Percentiles rank a stretch among this genome's conserved stretches.
These are phyloP conservation scores for Quadriops clusia DNA, from an alignment of 2,888 invertebrate species.

Conservation along the genomic window DNA sequence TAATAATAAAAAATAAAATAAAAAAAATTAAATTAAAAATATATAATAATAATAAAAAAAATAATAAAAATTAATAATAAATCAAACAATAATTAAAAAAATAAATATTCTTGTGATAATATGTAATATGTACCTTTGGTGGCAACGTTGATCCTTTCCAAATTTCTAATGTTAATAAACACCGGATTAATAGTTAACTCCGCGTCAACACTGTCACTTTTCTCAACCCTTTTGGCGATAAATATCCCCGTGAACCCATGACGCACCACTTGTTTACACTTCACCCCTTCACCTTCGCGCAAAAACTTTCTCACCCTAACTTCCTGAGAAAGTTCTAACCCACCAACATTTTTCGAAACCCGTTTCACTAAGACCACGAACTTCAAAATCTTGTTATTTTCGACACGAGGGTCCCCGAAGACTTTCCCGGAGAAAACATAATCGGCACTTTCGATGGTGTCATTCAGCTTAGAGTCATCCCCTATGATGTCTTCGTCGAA, in stretches of 20 bases:
- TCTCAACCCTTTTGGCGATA: conserved; percentile 27
- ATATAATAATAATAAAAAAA: too few species aligned
- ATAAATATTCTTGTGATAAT: too few species aligned
- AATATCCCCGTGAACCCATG: conserved; percentile 34
- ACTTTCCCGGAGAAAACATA: conserved; percentile 35
- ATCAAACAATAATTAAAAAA: too few species aligned
- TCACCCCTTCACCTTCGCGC: conserved; percentile 31
- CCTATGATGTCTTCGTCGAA: conserved; percentile 30
- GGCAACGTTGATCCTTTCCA: conserved; percentile 35
- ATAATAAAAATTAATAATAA: too few species aligned
- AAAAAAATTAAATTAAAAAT: too few species aligned
- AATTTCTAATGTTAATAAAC: conserved; percentile 35
- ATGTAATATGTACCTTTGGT: conserved; percentile 39
- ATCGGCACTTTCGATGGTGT: conserved; percentile 25
- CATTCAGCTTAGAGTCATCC: conserved; percentile 25
- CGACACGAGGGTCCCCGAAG: conserved; percentile 25
- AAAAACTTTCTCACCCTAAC: conserved; percentile 30
- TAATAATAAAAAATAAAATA: too few species aligned
- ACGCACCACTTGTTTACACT: conserved; percentile 31
- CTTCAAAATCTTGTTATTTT: conserved; percentile 24
- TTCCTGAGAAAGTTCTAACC: conserved; percentile 24
- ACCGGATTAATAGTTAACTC: conserved; percentile 32
- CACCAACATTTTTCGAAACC: conserved; percentile 30
- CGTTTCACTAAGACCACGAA: conserved; percentile 31
- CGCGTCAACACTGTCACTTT: conserved; percentile 26